Evolutionary conservation across 2,113 vertebrate genomes (phyloP), one percentile per base, ranked within the genome.

Genomic region (Phyllostomus hastatus): DNA sequence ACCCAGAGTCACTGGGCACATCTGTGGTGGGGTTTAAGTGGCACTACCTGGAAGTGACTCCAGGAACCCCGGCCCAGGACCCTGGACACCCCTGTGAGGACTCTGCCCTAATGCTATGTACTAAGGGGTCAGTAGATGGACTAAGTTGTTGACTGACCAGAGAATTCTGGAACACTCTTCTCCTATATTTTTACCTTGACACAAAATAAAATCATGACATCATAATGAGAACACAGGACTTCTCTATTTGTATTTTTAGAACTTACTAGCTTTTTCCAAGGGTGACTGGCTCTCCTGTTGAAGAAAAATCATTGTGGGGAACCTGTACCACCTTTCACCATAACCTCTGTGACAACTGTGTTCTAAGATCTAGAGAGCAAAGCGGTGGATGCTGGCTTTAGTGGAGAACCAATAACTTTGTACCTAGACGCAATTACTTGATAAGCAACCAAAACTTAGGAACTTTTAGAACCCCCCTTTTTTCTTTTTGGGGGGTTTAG

Each of bases 221-320:
- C 92, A 90, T 69, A 17, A 78, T 79, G 72, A 66, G 72, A 95
- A 85, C 64, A 79, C 50, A 70, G 48, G 10, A 79, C 80, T 97
- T 95, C 96, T 90, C 75, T 76, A 78, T 95, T 93, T 96, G 61
- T 96, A 96, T 84, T 97, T 94, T 97, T 96, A 96, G 93, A 92
- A 85, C 88, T 72, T 61, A 41, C 66, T 94, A 76, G 81, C 50
- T 73, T 96, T 95, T 93, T 87, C 85, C 88, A 92, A 85, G 59
- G 48, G 35, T 76, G 57, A 19, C 83, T 91, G 61, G 33, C 95
- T 76, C 61, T 86, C 17, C 2, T 69, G 48, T 11, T 72, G 46
- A 67, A 81, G 91, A 84, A 72, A 92, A 88, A 50, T 80, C 50
- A 33, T 24, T 31, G 46, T 16, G 28, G n/a, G 80, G 57, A 96